Base-by-base conservation (phyloP, 2,888 invertebrate species). In the Tuberolachnus salignus region DNA sequence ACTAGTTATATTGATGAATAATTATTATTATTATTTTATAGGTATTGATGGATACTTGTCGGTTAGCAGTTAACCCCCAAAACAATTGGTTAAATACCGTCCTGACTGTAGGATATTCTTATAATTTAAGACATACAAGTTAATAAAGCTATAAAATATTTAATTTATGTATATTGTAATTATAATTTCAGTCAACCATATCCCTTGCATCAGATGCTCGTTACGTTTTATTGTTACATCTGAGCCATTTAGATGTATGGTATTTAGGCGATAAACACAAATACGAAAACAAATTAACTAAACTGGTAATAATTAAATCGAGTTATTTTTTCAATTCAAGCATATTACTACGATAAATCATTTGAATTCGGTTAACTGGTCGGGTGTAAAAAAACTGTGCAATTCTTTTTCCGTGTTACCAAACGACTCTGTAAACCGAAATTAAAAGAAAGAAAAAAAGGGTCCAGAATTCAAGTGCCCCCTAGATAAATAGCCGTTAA, bases 11-110 rank as follows among this genome's bases (percentile, higher is more conserved):
- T 34, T 34, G 6, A 13, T 13, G 6, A 61, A 44, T 34, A 19
- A 26, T 46, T 14, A 26, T n/a, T 49, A 51, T n/a, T 21, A 49
- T 51, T 51, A 4, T 57, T 23, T 6, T 82, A 14, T 81, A 84
- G 85, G 94, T 21, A 87, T 91, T 53, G 94, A 94, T 85, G 92
- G 93, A 0, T 92, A 93, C 83, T 86, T 94, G 23, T 91, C 91
- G 1, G 87, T 92, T 81, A 92, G 92, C 13, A 91, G 90, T 83
- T 90, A 89, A 83, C 91, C 91, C 9, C 92, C 90, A 0, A 91
- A 90, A 84, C 88, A 88, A 82, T 87, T 92, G 0, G 87, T 90
- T 82, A 91, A 92, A 84, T 89, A 91, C 84, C 92, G 93, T 0
- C 93, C 85, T 92, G 53, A 90, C 91, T 83, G 85, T 85, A 81